Conservation (phyloP, 2,888 invertebrate genomes). For the Aproaerema taeniolella region DNA sequence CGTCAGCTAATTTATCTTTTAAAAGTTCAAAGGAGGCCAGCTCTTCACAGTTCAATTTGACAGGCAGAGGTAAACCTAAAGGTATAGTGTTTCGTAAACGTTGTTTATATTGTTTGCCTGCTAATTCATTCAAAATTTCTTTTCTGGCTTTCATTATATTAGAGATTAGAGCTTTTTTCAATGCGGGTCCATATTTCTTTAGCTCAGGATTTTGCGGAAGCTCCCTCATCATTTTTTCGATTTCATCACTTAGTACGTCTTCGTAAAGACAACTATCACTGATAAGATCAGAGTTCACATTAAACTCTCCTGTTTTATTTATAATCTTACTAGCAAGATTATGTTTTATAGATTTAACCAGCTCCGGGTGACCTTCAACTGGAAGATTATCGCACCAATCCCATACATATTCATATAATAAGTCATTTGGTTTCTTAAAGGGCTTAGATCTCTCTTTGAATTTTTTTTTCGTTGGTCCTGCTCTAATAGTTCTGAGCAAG, state of each 20-base stretch:
- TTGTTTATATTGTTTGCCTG: slow-evolving; percentile 37
- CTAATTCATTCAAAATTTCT: slow-evolving; percentile 29
- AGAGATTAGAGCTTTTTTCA: slow-evolving; percentile 31
- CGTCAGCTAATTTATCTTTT: slow-evolving; percentile 47
- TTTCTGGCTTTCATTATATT: slow-evolving; percentile 30
- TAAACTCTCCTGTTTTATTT: slow-evolving; percentile 38
- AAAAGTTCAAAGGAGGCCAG: slow-evolving; percentile 36
- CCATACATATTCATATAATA: slow-evolving; percentile 29
- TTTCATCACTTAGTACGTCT: slow-evolving; percentile 36
- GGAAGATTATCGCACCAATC: slow-evolving; percentile 34
- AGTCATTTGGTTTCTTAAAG: slow-evolving; percentile 25
- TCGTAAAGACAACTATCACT: slow-evolving; percentile 39
- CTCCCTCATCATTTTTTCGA: slow-evolving; percentile 29
- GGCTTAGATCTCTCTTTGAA: not conserved
- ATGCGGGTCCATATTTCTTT: slow-evolving; percentile 19
- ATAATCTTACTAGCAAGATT: slow-evolving; percentile 30
- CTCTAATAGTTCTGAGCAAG: not conserved
- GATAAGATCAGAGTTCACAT: slow-evolving; percentile 40
- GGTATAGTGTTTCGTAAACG: slow-evolving; percentile 38
- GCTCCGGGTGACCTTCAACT: slow-evolving; percentile 25
- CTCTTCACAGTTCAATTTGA: slow-evolving; percentile 29
- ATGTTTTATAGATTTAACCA: slow-evolving; percentile 29
- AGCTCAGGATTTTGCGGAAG: slow-evolving; percentile 23
- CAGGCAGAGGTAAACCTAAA: slow-evolving; percentile 32
- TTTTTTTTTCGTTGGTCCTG: not conserved